Evolutionary conservation across 1,140 invertebrate genomes (phyloP).

Genomic region (Brachionus plicatilis): DNA sequence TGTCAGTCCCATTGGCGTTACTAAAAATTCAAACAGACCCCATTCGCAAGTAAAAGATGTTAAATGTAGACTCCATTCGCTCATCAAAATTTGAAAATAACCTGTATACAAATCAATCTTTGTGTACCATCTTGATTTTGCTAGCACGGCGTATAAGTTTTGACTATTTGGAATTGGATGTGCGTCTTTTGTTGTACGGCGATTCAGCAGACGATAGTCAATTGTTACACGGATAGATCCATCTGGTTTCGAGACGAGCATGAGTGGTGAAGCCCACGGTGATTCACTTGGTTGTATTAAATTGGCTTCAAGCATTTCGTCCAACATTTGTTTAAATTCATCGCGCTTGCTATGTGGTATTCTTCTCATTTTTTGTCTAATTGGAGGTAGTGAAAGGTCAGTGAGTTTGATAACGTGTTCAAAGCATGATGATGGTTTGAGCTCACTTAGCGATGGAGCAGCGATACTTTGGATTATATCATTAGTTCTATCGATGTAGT

Average conservation of each 20-base stretch:
- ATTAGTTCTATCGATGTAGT: background rate
- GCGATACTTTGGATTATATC: background rate
- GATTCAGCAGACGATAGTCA: slow-evolving; percentile 33
- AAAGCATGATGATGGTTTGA: background rate
- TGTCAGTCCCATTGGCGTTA: slow-evolving; percentile 55
- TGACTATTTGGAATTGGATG: background rate
- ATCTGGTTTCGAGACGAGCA: background rate
- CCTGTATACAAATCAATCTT: slow-evolving; percentile 43
- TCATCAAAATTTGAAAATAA: slow-evolving; percentile 43
- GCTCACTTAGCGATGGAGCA: background rate
- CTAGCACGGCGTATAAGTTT: background rate
- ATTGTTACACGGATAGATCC: slow-evolving; percentile 2
- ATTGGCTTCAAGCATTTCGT: slow-evolving; percentile 40
- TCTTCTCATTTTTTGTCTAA: background rate
- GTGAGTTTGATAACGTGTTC: background rate
- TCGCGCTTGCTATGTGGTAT: background rate
- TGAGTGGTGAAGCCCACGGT: background rate
- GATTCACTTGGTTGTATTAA: slow-evolving; percentile 11
- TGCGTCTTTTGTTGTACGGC: slow-evolving; percentile 23
- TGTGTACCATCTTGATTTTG: background rate
- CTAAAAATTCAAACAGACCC: slow-evolving; percentile 48
- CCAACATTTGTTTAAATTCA: slow-evolving; percentile 24
- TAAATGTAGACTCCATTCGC: background rate
- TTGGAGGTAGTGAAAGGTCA: background rate
- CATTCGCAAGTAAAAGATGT: slow-evolving; percentile 41